Percentiles rank a stretch among this genome's conserved stretches.
Evolutionary conservation across 2,113 vertebrate species (phyloP).

Genomic region (Sphyrna mokarran): DNA sequence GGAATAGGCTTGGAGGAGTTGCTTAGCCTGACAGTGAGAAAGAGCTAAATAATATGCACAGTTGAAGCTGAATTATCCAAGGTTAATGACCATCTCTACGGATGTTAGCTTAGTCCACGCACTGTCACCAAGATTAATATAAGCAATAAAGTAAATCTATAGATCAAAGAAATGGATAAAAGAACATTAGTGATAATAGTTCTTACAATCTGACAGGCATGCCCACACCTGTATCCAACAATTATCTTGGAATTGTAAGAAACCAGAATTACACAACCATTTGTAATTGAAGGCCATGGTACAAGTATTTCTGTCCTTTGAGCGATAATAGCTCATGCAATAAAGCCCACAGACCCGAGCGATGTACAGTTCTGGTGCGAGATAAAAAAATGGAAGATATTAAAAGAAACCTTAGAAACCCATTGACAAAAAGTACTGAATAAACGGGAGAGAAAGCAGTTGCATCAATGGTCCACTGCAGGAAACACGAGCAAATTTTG

Average conservation of each 20-base stretch:
- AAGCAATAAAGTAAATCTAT: constrained; percentile 24
- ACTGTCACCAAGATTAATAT: constrained; percentile 26
- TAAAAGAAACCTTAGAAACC: not conserved
- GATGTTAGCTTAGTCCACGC: not conserved
- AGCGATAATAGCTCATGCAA: not conserved
- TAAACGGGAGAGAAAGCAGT: not conserved
- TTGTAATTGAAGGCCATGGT: not conserved
- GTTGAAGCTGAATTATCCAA: constrained; percentile 6
- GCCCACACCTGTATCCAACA: constrained; percentile 21
- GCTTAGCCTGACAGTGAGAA: constrained; percentile 4
- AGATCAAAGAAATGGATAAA: constrained; percentile 14
- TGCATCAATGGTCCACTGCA: not conserved
- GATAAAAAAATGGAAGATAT: constrained; percentile 4
- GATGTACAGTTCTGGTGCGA: not conserved
- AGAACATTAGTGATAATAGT: constrained; percentile 9
- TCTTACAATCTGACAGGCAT: not conserved
- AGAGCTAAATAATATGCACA: not conserved
- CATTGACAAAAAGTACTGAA: not conserved
- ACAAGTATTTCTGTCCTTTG: not conserved
- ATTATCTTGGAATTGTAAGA: not conserved
- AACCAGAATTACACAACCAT: not conserved
- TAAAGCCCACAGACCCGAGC: not conserved
- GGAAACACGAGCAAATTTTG: not conserved
- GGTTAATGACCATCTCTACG: constrained; percentile 30
- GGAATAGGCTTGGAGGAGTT: not conserved